A percentile compares a stretch with the other conserved stretches of the same genome.
These are phyloP conservation scores for Proctacanthus coquilletti DNA, from an alignment of 1,140 invertebrate species.

Conservation along the genomic window DNA sequence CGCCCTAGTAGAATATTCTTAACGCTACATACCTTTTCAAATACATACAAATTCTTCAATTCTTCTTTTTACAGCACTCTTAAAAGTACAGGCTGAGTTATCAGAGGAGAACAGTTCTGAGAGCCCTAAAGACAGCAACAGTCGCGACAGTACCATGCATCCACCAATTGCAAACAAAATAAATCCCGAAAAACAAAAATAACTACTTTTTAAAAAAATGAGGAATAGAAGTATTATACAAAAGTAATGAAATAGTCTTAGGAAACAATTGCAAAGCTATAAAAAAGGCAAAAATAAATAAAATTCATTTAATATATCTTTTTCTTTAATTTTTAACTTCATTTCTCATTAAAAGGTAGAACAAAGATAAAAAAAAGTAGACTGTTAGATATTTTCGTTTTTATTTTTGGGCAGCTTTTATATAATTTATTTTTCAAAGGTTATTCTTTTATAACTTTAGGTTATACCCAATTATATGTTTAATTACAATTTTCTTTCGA, in stretches of 20 bases:
- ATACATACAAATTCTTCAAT: too few relatives aligned
- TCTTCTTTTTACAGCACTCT: too few relatives aligned
- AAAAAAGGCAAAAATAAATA: background rate
- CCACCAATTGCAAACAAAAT: too few relatives aligned
- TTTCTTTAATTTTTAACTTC: background rate
- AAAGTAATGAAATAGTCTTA: background rate
- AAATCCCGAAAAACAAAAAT: too few relatives aligned
- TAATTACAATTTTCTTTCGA: background rate
- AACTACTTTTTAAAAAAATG: too few relatives aligned
- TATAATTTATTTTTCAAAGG: background rate
- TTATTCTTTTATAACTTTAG: slow-evolving; percentile 10
- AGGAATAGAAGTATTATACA: too few relatives aligned
- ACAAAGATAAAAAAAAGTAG: background rate
- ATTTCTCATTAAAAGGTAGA: background rate
- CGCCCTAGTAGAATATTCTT: too few relatives aligned
- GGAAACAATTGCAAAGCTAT: background rate
- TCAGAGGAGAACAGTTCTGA: too few relatives aligned
- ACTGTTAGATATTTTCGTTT: background rate
- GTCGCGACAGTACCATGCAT: too few relatives aligned
- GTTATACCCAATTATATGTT: slow-evolving; percentile 5
- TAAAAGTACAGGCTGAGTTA: too few relatives aligned
- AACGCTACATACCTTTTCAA: too few relatives aligned
- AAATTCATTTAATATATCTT: background rate
- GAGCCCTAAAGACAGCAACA: too few relatives aligned
- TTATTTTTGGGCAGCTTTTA: slow-evolving; percentile 18